Evolutionary conservation across 1,140 invertebrate genomes (phyloP).

Genomic region (Drosophila funebris): DNA sequence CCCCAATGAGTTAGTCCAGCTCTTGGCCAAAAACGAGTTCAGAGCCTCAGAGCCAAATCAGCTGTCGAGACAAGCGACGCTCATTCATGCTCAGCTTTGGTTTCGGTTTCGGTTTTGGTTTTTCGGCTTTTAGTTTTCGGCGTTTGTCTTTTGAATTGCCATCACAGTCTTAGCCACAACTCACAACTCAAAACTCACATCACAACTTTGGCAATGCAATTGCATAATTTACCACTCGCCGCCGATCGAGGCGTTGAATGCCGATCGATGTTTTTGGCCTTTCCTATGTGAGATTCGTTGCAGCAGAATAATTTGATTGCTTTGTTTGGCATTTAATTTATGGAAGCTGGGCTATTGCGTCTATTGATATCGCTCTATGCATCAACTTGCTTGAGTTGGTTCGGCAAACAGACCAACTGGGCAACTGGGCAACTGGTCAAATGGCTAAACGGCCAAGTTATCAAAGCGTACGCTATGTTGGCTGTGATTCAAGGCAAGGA

Average conservation of each 20-base stretch:
- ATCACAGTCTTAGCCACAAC: constrained; percentile 16
- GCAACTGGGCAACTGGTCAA: constrained; percentile 1
- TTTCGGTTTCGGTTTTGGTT: constrained; percentile 6
- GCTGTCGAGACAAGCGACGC: constrained; percentile 62
- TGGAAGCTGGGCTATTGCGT: constrained; percentile 34
- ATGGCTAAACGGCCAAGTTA: constrained; percentile 4
- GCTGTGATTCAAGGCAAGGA: constrained; percentile 66
- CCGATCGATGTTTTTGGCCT: constrained; percentile 19
- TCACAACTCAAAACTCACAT: constrained; percentile 6
- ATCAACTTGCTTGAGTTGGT: no score
- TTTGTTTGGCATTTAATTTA: constrained; percentile 69
- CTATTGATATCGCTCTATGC: no score
- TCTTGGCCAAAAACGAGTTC: constrained; percentile 62
- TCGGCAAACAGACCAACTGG: not conserved
- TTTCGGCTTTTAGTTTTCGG: constrained; percentile 7
- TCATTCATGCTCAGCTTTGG: constrained; percentile 60
- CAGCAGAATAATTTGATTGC: constrained; percentile 72
- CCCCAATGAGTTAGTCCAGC: constrained; percentile 8
- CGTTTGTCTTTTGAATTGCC: constrained; percentile 39
- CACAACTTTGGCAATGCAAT: constrained; percentile 48
- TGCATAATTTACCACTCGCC: constrained; percentile 38
- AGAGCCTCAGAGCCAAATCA: constrained; percentile 59
- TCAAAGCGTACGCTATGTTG: not conserved
- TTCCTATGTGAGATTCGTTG: constrained; percentile 51
- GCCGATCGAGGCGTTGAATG: not conserved